Evolutionary conservation across 2,113 vertebrate species (phyloP).

Genomic region (Tonatia bakeri): DNA sequence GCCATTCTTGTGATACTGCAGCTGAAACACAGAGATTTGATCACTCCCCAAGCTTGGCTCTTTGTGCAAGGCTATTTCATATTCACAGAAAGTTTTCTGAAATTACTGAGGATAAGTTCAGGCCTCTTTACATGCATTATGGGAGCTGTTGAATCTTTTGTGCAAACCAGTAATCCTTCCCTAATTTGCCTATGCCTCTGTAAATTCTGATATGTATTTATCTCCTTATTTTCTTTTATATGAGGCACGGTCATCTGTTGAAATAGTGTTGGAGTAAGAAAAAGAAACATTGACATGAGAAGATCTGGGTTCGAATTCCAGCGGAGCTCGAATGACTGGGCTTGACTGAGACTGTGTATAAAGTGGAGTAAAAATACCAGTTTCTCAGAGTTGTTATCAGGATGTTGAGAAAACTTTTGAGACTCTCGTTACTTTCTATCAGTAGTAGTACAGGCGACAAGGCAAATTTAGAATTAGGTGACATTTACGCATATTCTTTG

Average conservation of each 20-base stretch:
- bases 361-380: not conserved
- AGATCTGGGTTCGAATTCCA: not conserved
- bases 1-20: not conserved
- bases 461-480: not conserved
- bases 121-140: not conserved
- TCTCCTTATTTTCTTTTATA: not conserved
- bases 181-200: not conserved
- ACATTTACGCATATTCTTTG: not conserved
- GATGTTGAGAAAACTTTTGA: not conserved
- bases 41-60: not conserved
- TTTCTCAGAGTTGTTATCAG: not conserved
- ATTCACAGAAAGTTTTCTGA: not conserved
- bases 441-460: not conserved
- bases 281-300: not conserved
- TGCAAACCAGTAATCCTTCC: not conserved
- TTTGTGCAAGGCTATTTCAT: not conserved
- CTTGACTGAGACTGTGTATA: not conserved
- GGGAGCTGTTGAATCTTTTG: not conserved
- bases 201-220: not conserved
- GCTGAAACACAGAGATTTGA: not conserved
- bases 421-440: not conserved
- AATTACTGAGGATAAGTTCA: not conserved
- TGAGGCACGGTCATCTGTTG: not conserved
- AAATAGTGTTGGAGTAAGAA: not conserved
- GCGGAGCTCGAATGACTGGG: not conserved